phyloP scores from a whole-genome alignment of 2,113 vertebrate genomes.

The Phalacrocorax pelagicus region DNA sequence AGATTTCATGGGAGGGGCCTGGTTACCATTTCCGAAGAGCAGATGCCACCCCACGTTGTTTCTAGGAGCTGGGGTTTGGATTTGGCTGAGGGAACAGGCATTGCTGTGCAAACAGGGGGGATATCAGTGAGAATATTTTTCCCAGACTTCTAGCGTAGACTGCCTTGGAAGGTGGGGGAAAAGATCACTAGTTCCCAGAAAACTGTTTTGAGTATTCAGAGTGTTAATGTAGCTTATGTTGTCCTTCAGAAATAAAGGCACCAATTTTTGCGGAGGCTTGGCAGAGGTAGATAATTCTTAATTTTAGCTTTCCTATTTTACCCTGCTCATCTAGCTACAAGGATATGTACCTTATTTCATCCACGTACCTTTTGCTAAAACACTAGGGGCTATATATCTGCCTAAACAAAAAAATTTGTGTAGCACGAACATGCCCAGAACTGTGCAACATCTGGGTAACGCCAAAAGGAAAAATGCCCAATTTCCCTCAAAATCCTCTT shows the following conservation, averaged over 20 bases:
- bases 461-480: neutral
- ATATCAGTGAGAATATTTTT: neutral
- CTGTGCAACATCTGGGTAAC: neutral
- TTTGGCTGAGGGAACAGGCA: neutral
- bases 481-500: rapidly evolving
- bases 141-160: neutral
- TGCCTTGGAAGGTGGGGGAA: neutral
- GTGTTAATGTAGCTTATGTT: neutral
- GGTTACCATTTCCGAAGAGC: neutral
- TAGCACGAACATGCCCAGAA: neutral
- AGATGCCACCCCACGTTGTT: neutral
- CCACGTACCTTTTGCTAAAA: neutral
- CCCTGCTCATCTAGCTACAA: neutral
- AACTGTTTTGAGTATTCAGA: neutral
- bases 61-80: neutral
- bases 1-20: neutral
- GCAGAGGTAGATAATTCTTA: neutral
- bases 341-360: neutral
- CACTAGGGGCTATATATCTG: neutral
- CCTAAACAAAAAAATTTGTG: neutral
- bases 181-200: neutral
- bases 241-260: neutral
- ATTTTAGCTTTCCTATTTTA: neutral
- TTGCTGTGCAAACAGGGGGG: neutral
- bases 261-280: neutral